Percentiles rank a stretch among this genome's conserved stretches.
Conservation (phyloP, 2,888 invertebrate genomes). For the Muschampia plurimacula region DNA sequence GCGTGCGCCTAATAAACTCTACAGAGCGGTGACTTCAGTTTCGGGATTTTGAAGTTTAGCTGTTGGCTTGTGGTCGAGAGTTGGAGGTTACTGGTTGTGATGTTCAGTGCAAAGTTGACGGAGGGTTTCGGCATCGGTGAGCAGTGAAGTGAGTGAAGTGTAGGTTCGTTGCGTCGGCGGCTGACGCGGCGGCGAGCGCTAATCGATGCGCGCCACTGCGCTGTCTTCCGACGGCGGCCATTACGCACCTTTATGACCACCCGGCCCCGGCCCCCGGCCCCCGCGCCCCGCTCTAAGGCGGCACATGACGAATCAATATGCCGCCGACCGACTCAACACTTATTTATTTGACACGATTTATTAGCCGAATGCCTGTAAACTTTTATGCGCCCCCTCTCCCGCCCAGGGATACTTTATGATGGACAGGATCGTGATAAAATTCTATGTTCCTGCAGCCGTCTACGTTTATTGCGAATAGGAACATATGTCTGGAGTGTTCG, state of each 20-base stretch:
- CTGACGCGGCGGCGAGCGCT: conserved; percentile 84
- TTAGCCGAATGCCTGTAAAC: conserved; percentile 84
- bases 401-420: conserved; percentile 76
- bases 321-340: conserved; percentile 85
- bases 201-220: conserved; percentile 90
- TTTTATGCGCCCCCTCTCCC: conserved; percentile 78
- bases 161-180: conserved; percentile 75
- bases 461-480: conserved; percentile 75
- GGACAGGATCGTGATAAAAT: conserved; percentile 79
- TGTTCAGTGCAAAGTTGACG: neutral
- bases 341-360: conserved; percentile 86
- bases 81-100: neutral
- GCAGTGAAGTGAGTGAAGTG: conserved; percentile 38
- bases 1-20: conserved; percentile 18
- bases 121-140: neutral
- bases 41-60: neutral
- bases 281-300: conserved; percentile 70
- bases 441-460: conserved; percentile 73
- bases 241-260: conserved; percentile 92
- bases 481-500: conserved; percentile 68
- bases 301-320: conserved; percentile 86
- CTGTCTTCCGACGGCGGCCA: conserved; percentile 89
- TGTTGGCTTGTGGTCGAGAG: neutral
- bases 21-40: neutral
- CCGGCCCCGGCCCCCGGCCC: conserved; percentile 61